Percentiles rank a stretch among this genome's conserved stretches.
phyloP scores from a whole-genome alignment of 2,888 invertebrate species.

The Sarcophaga variegata region DNA sequence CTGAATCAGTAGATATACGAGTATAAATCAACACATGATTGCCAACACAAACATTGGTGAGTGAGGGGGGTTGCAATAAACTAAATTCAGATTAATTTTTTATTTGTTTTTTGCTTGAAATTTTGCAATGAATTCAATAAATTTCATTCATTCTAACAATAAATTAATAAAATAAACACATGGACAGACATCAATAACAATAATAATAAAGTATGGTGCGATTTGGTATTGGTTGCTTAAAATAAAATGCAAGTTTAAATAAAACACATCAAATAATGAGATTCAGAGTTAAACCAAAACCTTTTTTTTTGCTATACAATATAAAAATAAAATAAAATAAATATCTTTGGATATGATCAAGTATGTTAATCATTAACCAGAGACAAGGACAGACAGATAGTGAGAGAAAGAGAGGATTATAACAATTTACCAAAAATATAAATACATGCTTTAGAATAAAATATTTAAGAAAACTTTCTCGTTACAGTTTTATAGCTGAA shows the following conservation, averaged over 20 bases:
- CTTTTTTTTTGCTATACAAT: constrained; percentile 27
- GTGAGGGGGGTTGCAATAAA: constrained; percentile 44
- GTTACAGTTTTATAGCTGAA: constrained; percentile 49
- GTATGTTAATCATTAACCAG: neutral
- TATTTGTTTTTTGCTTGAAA: neutral
- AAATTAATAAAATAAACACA: constrained; percentile 28
- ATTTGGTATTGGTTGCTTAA: constrained; percentile 17
- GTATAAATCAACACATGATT: constrained; percentile 42
- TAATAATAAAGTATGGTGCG: constrained; percentile 45
- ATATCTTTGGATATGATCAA: neutral
- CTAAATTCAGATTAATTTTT: constrained; percentile 2
- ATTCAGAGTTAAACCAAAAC: constrained; percentile 57
- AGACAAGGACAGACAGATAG: neutral
- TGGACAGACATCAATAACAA: constrained; percentile 22
- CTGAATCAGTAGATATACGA: neutral
- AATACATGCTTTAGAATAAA: constrained; percentile 53
- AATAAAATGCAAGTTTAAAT: constrained; percentile 39
- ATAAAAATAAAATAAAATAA: neutral
- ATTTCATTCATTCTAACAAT: constrained; percentile 44
- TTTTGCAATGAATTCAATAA: neutral
- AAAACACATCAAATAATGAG: constrained; percentile 12
- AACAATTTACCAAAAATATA: constrained; percentile 49
- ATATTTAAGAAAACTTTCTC: constrained; percentile 35
- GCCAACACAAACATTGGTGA: constrained; percentile 8
- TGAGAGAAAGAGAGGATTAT: neutral